Evolutionary conservation across 2,797 vertebrate species (phyloP).

Genomic region (Capromys pilorides): DNA sequence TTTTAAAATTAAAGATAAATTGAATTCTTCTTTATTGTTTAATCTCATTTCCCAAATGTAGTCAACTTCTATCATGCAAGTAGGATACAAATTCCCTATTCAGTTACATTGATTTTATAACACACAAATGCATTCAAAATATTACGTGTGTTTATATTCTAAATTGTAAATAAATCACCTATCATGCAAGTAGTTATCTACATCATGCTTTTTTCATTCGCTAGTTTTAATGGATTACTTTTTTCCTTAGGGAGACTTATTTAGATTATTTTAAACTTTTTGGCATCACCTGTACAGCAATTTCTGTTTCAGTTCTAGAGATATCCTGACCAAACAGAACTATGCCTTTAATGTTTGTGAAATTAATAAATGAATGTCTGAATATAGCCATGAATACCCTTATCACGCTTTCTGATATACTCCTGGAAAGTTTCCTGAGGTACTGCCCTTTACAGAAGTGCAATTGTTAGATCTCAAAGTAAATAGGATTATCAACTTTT

Average conservation of each 20-base stretch:
- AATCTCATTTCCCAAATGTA: background rate
- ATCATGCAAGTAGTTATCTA: background rate
- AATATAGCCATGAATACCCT: background rate
- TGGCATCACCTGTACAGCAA: background rate
- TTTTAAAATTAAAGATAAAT: background rate
- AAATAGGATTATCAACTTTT: background rate
- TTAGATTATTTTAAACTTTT: constrained; percentile 40
- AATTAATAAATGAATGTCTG: background rate
- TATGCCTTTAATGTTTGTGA: background rate
- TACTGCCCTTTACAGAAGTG: background rate
- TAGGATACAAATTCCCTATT: background rate
- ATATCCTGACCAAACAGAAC: background rate
- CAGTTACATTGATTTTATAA: background rate
- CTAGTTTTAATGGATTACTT: background rate
- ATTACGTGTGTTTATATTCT: background rate
- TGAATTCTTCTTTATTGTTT: constrained; percentile 30
- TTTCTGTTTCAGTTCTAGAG: background rate
- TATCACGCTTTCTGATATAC: background rate
- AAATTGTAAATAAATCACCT: constrained; percentile 32
- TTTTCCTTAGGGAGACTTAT: background rate
- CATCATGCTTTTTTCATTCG: background rate
- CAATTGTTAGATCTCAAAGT: background rate
- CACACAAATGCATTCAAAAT: background rate
- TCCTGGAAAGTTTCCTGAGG: background rate
- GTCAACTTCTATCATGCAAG: background rate